Evolutionary conservation across 2,888 invertebrate genomes (phyloP), one percentile per base, ranked within the genome.

Genomic region (Drosophila sordidula): DNA sequence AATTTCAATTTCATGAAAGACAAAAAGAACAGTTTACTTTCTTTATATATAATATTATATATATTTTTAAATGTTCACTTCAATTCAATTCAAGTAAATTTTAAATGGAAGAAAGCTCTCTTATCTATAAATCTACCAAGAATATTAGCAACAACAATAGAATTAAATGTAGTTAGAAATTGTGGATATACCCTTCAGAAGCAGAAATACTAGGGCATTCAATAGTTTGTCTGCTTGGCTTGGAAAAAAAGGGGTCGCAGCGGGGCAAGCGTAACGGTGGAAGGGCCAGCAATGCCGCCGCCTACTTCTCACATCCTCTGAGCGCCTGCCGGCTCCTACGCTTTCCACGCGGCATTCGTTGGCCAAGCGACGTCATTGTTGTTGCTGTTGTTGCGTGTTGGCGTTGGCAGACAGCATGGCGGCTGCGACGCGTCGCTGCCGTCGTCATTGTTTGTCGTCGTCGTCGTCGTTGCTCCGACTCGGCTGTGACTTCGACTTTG

Each of bases 381-480:
- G 83, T 62, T 77, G 65, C 68, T 84, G 67, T 39, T 87, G 83
- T 87, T 89, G 89, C 87, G 89, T 83, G 83, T 80, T 83, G 87
- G 83, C 89, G 80, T 77, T 89, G 84, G 83, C 83, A 83, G 83
- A 83, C 83, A 83, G 83, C 83, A 72, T 83, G 83, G 83, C 83
- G 83, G 44, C 76, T 55, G 67, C 80, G 44, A 56, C 76, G 12
- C 34, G 56, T 34, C 62, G 62, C 57, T 41, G 75, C 52, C 75
- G 44, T 64, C 75, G 79, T 78, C 75, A 61, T 77, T 71, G 71
- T 66, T 52, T 52, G 61, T 61, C 64, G 67, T 54, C 38, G 69
- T 32, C 34, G 58, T 57, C 39, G 55, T 49, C 49, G 61, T 51
- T 65, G 71, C 51, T 62, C 38, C 75, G 70, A 47, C 64, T 65